Percentiles rank a stretch among this genome's conserved stretches.
These are phyloP conservation scores for Proteles cristata DNA, from an alignment of 2,113 vertebrate genomes.

Conservation along the genomic window DNA sequence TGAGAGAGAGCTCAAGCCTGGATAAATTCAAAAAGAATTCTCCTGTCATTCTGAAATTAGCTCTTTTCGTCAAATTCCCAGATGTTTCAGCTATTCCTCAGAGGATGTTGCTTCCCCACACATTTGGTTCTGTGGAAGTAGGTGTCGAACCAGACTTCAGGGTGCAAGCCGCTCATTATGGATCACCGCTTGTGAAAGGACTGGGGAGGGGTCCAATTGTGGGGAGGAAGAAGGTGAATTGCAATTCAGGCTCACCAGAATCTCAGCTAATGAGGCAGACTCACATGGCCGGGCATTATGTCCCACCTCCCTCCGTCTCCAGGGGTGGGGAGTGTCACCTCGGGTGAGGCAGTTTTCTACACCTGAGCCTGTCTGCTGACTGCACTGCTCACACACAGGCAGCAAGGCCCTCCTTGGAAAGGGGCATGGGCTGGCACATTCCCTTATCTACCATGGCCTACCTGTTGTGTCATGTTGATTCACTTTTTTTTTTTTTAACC, in stretches of 20 bases:
- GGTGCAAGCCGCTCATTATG: background rate
- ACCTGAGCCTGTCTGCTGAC: background rate
- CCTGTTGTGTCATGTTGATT: background rate
- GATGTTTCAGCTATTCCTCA: background rate
- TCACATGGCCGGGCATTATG: background rate
- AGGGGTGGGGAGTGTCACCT: background rate
- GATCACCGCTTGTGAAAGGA: background rate
- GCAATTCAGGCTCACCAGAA: background rate
- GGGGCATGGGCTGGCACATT: background rate
- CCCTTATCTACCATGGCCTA: background rate
- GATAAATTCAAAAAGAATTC: conserved; percentile 15
- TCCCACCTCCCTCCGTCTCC: background rate
- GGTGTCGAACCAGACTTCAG: background rate
- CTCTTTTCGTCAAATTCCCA: background rate
- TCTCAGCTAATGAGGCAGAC: background rate
- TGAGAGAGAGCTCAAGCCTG: background rate
- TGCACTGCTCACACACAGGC: background rate
- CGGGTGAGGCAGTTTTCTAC: background rate
- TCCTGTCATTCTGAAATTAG: conserved; percentile 46
- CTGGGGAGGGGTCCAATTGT: background rate
- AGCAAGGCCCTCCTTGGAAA: background rate
- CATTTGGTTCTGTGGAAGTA: background rate
- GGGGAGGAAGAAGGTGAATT: background rate
- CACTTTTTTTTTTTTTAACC: background rate
- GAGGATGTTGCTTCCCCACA: background rate